Conservation (phyloP, 1,140 invertebrate genomes). For the Theocolax elegans region DNA sequence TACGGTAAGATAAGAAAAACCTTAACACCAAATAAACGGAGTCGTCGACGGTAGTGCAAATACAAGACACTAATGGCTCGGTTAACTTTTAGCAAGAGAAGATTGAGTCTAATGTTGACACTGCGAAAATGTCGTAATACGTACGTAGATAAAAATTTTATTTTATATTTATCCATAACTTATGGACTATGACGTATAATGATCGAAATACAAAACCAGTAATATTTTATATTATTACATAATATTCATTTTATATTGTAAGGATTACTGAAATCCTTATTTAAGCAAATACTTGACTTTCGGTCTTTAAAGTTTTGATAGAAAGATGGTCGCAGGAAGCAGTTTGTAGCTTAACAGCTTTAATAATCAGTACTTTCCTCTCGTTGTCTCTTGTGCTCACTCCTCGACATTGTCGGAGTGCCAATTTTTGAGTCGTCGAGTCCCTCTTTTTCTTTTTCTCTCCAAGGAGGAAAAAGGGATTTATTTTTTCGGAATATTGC, state of each 20-base stretch:
- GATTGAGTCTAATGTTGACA: slow-evolving; percentile 3
- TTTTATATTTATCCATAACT: too few relatives aligned
- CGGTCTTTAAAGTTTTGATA: too few relatives aligned
- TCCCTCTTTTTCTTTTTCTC: slow-evolving; percentile 18
- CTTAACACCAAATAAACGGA: slow-evolving; percentile 58
- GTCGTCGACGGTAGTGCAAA: slow-evolving; percentile 58
- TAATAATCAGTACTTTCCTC: slow-evolving; percentile 15
- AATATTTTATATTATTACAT: too few relatives aligned
- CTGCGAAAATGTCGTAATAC: neutral
- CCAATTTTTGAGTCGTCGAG: slow-evolving; percentile 45
- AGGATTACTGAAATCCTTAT: too few relatives aligned
- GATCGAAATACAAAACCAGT: too few relatives aligned
- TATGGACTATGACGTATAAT: too few relatives aligned
- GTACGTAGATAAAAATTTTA: too few relatives aligned
- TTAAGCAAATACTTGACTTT: too few relatives aligned
- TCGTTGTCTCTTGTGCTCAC: neutral
- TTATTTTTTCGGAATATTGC: slow-evolving; percentile 62
- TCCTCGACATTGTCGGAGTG: slow-evolving; percentile 24
- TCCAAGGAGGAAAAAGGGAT: slow-evolving; percentile 53
- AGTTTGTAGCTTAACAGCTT: neutral
- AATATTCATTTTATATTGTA: too few relatives aligned
- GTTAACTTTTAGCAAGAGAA: slow-evolving; percentile 44
- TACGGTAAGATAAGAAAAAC: slow-evolving; percentile 59
- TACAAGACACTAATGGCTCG: slow-evolving; percentile 55
- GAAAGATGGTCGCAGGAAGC: too few relatives aligned